Conservation (phyloP, 2,888 invertebrate genomes). For the Troglohyphantes excavatus region DNA sequence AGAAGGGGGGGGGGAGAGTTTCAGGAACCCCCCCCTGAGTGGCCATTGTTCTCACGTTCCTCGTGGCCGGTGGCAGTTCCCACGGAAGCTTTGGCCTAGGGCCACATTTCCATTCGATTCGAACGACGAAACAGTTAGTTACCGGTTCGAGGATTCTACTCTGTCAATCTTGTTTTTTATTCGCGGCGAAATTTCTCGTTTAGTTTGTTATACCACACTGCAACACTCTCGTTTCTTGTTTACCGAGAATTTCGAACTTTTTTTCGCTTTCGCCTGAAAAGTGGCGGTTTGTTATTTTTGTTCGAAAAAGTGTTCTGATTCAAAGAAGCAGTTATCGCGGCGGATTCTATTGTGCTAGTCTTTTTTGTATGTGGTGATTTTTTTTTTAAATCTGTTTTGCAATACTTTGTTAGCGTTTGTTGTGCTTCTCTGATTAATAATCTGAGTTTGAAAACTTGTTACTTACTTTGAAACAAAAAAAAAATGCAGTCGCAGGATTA, state of each 20-base stretch:
- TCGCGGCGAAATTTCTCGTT: not conserved
- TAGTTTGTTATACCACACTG: not conserved
- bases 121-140: slow-evolving; percentile 68
- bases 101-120: slow-evolving; percentile 64
- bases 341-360: not conserved
- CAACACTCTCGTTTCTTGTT: not conserved
- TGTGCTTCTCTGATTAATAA: not conserved
- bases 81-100: slow-evolving; percentile 67
- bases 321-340: not conserved
- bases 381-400: not conserved
- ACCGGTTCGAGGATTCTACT: slow-evolving; percentile 52
- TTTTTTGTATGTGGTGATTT: not conserved
- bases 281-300: not conserved
- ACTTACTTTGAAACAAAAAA: too few relatives aligned
- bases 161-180: slow-evolving; percentile 52
- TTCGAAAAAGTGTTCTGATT: not conserved
- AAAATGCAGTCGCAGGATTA: too few relatives aligned
- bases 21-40: slow-evolving; percentile 22
- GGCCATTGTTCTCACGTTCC: slow-evolving; percentile 73
- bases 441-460: too few relatives aligned
- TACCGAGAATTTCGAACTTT: slow-evolving; percentile 9
- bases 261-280: not conserved
- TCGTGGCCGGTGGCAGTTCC: slow-evolving; percentile 75
- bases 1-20: slow-evolving; percentile 15
- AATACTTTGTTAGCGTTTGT: not conserved